Percentiles rank a stretch among this genome's conserved stretches.
Conservation (phyloP, 2,113 vertebrate species). For the Tetraodon nigroviridis region DNA sequence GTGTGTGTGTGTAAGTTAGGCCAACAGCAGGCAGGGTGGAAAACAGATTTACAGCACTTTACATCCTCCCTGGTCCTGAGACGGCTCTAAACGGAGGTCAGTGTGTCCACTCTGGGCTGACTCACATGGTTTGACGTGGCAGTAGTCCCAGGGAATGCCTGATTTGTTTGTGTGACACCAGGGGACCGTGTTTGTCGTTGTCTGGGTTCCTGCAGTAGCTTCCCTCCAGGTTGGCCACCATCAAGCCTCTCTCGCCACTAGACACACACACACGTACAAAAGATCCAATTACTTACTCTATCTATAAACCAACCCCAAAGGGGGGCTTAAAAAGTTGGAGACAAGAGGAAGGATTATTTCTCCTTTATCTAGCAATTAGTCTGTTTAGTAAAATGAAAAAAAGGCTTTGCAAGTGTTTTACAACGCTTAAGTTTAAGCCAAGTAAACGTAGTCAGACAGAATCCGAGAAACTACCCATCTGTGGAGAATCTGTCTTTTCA, state of each 20-base stretch:
- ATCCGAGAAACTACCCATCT: conserved; percentile 54
- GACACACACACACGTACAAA: conserved; percentile 37
- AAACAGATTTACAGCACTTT: too few relatives aligned
- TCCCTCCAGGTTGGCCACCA: conserved; percentile 78
- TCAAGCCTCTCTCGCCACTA: conserved; percentile 63
- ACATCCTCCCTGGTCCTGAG: too few relatives aligned
- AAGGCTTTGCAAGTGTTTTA: conserved; percentile 29
- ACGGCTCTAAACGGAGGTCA: not conserved
- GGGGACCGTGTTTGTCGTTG: conserved; percentile 92
- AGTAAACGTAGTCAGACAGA: conserved; percentile 29
- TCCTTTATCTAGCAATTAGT: too few relatives aligned
- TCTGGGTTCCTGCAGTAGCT: conserved; percentile 96
- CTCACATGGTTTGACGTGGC: conserved; percentile 89
- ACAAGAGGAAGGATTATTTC: too few relatives aligned
- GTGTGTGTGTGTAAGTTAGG: not conserved
- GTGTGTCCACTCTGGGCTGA: conserved; percentile 27
- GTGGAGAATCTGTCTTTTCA: conserved; percentile 35
- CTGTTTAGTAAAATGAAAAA: conserved; percentile 6
- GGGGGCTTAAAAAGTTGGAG: too few relatives aligned
- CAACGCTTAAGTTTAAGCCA: conserved; percentile 32
- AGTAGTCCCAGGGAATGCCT: conserved; percentile 93
- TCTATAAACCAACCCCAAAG: too few relatives aligned
- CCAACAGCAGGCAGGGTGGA: not conserved
- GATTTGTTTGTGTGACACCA: conserved; percentile 95
- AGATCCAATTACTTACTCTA: not conserved